These are phyloP conservation scores for Pampus argenteus DNA, from an alignment of 2,797 vertebrate genomes.

Conservation along the genomic window DNA sequence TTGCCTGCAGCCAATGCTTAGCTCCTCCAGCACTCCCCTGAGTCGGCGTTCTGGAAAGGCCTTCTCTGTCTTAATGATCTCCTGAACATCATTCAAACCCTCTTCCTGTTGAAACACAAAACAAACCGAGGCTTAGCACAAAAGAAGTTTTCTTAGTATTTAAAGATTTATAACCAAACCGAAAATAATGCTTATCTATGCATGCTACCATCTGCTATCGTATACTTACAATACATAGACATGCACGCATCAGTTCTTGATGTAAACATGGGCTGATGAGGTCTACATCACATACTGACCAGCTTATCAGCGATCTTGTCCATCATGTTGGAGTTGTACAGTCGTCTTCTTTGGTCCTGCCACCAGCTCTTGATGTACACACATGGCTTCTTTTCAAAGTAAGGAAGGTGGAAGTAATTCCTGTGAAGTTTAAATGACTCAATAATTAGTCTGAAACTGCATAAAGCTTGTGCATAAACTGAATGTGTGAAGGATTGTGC, in stretches of 20 bases:
- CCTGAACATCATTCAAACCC: conserved; percentile 96
- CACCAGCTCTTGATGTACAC: conserved; percentile 98
- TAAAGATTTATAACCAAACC: not conserved
- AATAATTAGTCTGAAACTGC: not conserved
- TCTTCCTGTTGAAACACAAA: conserved; percentile 88
- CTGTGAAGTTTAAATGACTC: conserved; percentile 71
- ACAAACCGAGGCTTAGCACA: not conserved
- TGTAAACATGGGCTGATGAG: not conserved
- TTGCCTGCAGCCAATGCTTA: conserved; percentile 91
- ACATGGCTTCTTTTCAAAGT: conserved; percentile 96
- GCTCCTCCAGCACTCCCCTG: conserved; percentile 94
- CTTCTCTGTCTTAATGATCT: conserved; percentile 98
- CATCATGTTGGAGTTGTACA: conserved; percentile 97
- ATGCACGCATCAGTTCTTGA: not conserved
- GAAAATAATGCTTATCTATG: not conserved
- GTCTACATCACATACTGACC: conserved; percentile 81
- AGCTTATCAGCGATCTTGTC: conserved; percentile 97
- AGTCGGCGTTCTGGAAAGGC: conserved; percentile 94
- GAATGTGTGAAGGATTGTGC: not conserved
- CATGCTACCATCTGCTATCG: not conserved
- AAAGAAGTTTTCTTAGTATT: not conserved
- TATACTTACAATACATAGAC: not conserved
- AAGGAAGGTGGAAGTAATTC: conserved; percentile 97
- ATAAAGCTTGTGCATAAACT: not conserved
- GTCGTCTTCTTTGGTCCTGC: conserved; percentile 94